These are phyloP conservation scores for Nomada fabriciana DNA, from an alignment of 2,888 invertebrate genomes.

Conservation along the genomic window DNA sequence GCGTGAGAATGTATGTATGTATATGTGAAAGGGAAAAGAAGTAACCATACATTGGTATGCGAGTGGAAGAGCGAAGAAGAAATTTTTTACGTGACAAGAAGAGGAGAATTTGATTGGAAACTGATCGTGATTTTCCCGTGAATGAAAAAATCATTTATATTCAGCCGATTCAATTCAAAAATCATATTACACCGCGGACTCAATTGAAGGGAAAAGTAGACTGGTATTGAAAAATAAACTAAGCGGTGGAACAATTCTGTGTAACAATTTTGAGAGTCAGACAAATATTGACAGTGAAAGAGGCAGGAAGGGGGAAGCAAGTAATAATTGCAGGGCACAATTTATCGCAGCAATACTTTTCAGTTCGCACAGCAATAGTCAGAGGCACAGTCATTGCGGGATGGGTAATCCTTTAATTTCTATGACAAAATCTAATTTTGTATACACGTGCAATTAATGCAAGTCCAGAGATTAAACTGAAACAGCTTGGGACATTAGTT, in stretches of 20 bases:
- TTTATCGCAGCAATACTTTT: background rate
- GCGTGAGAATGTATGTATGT: no score
- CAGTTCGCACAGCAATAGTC: background rate
- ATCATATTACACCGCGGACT: no score
- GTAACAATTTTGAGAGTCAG: background rate
- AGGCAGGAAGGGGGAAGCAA: background rate
- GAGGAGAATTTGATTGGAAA: background rate
- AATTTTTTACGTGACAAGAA: background rate
- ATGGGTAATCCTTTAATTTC: conserved; percentile 29
- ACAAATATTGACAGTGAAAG: background rate
- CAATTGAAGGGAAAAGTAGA: no score
- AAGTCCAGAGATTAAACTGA: background rate
- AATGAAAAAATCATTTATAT: background rate
- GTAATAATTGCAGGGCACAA: background rate
- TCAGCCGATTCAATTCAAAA: background rate
- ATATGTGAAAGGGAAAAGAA: background rate
- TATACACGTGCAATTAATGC: background rate
- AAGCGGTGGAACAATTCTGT: background rate
- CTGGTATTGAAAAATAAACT: background rate
- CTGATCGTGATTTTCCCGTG: background rate
- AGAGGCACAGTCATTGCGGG: background rate
- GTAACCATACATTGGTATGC: background rate
- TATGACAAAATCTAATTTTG: background rate
- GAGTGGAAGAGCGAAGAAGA: background rate
- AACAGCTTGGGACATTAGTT: background rate